Evolutionary conservation across 2,113 vertebrate species (phyloP).

Genomic region (Connochaetes taurinus): DNA sequence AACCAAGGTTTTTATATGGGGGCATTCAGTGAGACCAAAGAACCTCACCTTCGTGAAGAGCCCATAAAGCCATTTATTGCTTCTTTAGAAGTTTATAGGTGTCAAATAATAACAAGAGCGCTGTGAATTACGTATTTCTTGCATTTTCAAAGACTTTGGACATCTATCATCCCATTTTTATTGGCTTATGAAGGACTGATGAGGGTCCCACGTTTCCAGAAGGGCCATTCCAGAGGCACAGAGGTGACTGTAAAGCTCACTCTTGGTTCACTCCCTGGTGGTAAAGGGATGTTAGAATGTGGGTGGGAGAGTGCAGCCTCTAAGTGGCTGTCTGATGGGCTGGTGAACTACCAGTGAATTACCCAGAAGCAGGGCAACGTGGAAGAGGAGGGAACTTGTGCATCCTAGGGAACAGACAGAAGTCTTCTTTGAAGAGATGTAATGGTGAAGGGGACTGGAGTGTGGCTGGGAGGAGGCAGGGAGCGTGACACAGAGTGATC

Average conservation of each 20-base stretch:
- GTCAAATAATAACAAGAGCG: not conserved
- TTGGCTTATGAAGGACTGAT: not conserved
- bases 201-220: not conserved
- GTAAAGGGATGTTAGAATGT: not conserved
- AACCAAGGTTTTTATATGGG: not conserved
- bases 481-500: accelerated
- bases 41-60: not conserved
- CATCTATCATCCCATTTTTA: not conserved
- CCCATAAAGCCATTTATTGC: not conserved
- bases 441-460: not conserved
- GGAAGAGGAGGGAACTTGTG: not conserved
- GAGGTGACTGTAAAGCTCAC: not conserved
- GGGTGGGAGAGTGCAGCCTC: not conserved
- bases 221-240: not conserved
- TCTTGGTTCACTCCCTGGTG: not conserved
- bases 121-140: not conserved
- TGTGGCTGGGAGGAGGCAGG: not conserved
- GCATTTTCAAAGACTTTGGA: not conserved
- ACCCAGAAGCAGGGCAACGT: not conserved
- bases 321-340: not conserved
- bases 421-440: not conserved
- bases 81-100: not conserved
- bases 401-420: not conserved
- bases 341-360: not conserved
- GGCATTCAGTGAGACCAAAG: not conserved